A percentile compares a stretch with the other conserved stretches of the same genome.
These are phyloP conservation scores for Muscicapa adusta DNA, from an alignment of 2,113 vertebrate species.

Conservation along the genomic window DNA sequence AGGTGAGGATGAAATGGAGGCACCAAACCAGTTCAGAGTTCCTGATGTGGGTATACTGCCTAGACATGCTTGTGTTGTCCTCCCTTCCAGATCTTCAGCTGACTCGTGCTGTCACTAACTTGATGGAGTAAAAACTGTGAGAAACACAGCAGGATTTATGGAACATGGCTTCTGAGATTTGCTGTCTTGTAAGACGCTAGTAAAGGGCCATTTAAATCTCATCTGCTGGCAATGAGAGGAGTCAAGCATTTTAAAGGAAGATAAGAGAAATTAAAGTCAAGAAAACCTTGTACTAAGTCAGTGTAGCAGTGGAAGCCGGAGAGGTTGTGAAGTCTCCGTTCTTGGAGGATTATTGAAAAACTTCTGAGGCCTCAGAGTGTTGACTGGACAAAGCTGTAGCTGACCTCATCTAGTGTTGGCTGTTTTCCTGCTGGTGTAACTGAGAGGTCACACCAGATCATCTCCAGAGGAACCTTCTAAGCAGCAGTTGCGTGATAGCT, in stretches of 20 bases:
- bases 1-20: background rate
- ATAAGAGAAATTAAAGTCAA: background rate
- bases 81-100: background rate
- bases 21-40: background rate
- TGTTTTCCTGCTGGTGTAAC: background rate
- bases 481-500: background rate
- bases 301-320: background rate
- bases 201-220: background rate
- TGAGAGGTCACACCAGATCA: background rate
- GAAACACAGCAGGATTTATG: background rate
- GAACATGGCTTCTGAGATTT: rapidly evolving
- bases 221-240: background rate
- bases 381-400: background rate
- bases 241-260: background rate
- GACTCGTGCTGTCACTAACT: background rate
- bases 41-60: background rate
- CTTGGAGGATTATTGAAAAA: background rate
- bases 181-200: background rate
- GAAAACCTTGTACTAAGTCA: background rate
- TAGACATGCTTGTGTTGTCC: background rate
- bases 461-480: background rate
- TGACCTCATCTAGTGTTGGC: background rate
- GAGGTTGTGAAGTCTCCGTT: background rate
- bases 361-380: background rate
- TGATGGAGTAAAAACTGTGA: background rate